phyloP scores from a whole-genome alignment of 2,113 vertebrate species.

The Spermophilus dauricus region DNA sequence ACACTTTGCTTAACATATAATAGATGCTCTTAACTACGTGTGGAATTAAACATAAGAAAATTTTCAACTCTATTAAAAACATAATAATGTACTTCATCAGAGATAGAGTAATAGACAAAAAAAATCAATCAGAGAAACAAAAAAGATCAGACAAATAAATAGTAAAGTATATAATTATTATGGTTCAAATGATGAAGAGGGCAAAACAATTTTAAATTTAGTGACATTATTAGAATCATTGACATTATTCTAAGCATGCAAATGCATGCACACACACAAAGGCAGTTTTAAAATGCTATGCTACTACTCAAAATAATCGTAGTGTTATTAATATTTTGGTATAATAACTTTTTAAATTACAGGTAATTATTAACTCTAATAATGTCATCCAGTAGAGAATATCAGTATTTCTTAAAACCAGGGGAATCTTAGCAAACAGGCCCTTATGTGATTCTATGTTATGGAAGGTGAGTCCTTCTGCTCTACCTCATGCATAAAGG shows the following conservation, averaged over 20 bases:
- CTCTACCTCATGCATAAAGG: not conserved
- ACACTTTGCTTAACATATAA: not conserved
- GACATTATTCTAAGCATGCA: not conserved
- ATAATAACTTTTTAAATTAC: not conserved
- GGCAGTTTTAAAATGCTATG: not conserved
- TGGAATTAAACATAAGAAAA: not conserved
- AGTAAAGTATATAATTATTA: not conserved
- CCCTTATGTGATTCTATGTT: not conserved
- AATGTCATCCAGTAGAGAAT: not conserved
- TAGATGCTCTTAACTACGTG: not conserved
- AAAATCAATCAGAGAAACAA: not conserved
- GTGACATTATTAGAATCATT: not conserved
- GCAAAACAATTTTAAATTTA: not conserved
- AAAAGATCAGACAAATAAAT: not conserved
- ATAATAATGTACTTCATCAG: not conserved
- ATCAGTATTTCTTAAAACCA: not conserved
- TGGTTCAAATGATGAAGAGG: not conserved
- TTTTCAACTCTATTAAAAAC: not conserved
- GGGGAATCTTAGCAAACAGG: not conserved
- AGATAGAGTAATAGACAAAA: not conserved
- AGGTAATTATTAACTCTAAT: slow-evolving; percentile 5
- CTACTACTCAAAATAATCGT: not conserved
- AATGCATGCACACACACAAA: not conserved
- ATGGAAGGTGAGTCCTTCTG: not conserved
- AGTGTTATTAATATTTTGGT: not conserved